Evolutionary conservation across 2,113 vertebrate species (phyloP), one percentile per base, ranked within the genome.

Genomic region (Podilymbus podiceps): DNA sequence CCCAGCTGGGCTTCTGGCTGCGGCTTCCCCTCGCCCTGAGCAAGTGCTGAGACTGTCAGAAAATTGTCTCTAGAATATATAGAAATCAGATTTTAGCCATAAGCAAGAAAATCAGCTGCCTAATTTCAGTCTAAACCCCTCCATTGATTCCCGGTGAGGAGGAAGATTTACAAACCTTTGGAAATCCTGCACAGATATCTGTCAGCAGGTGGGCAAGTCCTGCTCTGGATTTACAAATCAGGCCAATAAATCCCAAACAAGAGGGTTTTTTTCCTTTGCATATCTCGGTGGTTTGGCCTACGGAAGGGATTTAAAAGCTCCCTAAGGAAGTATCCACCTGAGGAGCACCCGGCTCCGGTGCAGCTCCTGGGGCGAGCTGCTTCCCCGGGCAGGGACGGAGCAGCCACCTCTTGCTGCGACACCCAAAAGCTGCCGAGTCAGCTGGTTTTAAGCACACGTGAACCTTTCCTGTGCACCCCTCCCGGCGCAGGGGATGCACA

Each of bases 31-130:
- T 78, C 0, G 1, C 52, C 30, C 31, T 9, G 49, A 59, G 52
- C 7, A 3, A n/a, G 35, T 3, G 40, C 84, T 67, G 69, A 75
- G 55, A 9, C 15, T 3, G 0, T 3, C 0, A 0, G 59, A 40
- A 71, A 90, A 67, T 23, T 46, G 80, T 7, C 53, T 77, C 22
- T 17, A 5, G 19, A 24, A 42, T n/a, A 23, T 66, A 55, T 42
- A 30, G 49, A 79, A 52, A 38, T 20, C 40, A 5, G 8, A 2
- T 87, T 89, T 86, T 13, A 15, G 64, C 66, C 30, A 2, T 5
- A 19, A 74, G 21, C 5, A 0, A 12, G 56, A 27, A 71, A 63
- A 4, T 7, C 66, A 47, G 47, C 35, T 1, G 2, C 71, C 23
- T 71, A 21, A 91, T 93, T 79, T 83, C 55, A 24, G 18, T 4